Base-by-base conservation (phyloP, 2,113 vertebrate species). In the Actenoides hombroni region DNA sequence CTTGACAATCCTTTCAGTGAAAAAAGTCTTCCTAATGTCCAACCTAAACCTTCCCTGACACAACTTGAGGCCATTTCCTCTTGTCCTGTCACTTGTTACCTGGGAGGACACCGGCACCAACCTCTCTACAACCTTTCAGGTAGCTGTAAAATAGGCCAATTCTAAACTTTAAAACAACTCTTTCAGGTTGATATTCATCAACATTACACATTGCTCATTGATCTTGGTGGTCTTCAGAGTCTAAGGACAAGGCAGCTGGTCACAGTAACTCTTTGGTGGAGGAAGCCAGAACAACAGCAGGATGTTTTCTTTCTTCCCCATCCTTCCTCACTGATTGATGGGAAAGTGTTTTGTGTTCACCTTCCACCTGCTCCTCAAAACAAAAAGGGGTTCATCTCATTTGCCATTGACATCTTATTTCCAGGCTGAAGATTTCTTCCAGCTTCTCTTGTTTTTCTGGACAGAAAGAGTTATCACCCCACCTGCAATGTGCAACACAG, bases 301-400 rank as follows among this genome's bases (percentile, higher is more conserved):
- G 21, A 10, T 35, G 14, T 5, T 75, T 73, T 2, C 19, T 59
- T 69, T 31, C 37, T 82, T 73, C 37, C 29, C 4, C 33, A 15
- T 51, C 5, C 23, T 57, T 86, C 42, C 16, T 37, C 33, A 37
- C 2, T 56, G 12, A 25, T 3, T 26, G 39, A 16, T 19, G 23
- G 12, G 16, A 1, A 4, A 3, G 2, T 4, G 39, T 23, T 42
- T 59, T 29, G 16, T 19, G 10, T 9, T 51, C 7, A 12, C 18
- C 17, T 79, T 15, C 10, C 7, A 7, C 4, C 2, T 13, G 6
- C 1, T 12, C 5, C 8, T 7, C 4, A 16, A 6, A 68, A 40
- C 4, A 39, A 73, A 54, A 15, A 1, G 6, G 2, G 0, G 1
- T 39, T 74, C 42, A 28, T 20, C 9, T 83, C 14, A 16, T 63